Evolutionary conservation across 2,797 vertebrate genomes (phyloP), one percentile per base, ranked within the genome.

Genomic region (Sparus aurata): DNA sequence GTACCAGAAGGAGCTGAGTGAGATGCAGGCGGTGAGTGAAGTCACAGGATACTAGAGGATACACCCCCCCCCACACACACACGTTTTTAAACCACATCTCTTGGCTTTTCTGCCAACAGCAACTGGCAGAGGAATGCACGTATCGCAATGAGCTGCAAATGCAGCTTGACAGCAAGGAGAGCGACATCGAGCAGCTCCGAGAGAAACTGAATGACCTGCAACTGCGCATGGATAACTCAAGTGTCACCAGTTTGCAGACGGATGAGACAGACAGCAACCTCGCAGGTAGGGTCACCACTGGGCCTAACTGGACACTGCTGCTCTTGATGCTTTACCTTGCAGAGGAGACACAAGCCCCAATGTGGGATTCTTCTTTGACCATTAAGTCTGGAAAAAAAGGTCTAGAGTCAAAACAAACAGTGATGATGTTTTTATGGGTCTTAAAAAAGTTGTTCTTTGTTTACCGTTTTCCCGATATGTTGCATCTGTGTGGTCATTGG

Each of bases 141-240:
- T 96, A 98, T 82, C 97, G 94, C 91, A 99, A 96, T 38, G 98
- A 99, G 90, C 95, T 98, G 76, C 98, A 99, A 89, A 99, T 99
- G 98, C 98, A 99, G 89, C 89, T 99, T 85, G 98, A 98, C 91
- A 99, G 98, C 93, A 99, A 99, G 90, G 98, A 99, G 91, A 99
- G 98, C 43, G 98, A 99, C 90, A 98, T 99, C 77, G 98, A 99
- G 88, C 98, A 99, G 71, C 93, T 99, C 0, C 92, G 96, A 17
- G 96, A 97, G 87, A 99, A 98, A 87, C 96, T 99, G 67, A 94
- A 94, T 41, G 98, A 99, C 83, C 93, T 99, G 80, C 97, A 97
- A 82, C 96, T 94, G 82, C 96, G 97, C 73, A 96, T 99, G 92
- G 98, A 99, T 78, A 99, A 95, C 83, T 97, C 98, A 18, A 99